Conservation (phyloP, 64 coral and sea anemone species). For the Cladopsammia gracilis region DNA sequence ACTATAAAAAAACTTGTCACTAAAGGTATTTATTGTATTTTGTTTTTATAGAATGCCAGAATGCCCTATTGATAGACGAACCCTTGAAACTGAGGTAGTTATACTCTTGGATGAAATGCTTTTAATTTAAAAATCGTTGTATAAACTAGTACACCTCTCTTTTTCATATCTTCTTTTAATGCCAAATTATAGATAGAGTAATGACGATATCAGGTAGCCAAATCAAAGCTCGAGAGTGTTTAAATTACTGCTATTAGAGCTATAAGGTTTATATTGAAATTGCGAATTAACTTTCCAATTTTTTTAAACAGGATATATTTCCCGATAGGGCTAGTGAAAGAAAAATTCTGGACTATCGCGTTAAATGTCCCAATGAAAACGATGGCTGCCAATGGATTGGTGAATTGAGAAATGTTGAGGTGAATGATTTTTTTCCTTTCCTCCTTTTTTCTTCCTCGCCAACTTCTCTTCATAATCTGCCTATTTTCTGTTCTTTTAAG, state of each 20-base stretch:
- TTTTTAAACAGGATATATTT: neutral
- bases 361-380: neutral
- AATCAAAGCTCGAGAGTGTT: no score
- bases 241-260: no score
- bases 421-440: neutral
- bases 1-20: no score
- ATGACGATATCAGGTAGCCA: no score
- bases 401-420: neutral
- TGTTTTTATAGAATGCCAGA: neutral
- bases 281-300: neutral
- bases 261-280: no score
- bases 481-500: neutral
- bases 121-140: no score
- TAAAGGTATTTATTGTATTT: neutral
- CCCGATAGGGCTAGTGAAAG: neutral
- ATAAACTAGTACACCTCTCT: no score
- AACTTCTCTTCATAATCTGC: no score
- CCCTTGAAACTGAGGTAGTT: neutral
- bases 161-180: no score
- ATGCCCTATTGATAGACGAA: neutral
- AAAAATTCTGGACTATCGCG: constrained; percentile 5
- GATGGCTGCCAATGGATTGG: constrained; percentile 10
- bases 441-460: neutral
- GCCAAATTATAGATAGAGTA: no score
- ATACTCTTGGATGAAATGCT: no score